Conservation (phyloP, 1,140 invertebrate species). For the Drosophila santomea region DNA sequence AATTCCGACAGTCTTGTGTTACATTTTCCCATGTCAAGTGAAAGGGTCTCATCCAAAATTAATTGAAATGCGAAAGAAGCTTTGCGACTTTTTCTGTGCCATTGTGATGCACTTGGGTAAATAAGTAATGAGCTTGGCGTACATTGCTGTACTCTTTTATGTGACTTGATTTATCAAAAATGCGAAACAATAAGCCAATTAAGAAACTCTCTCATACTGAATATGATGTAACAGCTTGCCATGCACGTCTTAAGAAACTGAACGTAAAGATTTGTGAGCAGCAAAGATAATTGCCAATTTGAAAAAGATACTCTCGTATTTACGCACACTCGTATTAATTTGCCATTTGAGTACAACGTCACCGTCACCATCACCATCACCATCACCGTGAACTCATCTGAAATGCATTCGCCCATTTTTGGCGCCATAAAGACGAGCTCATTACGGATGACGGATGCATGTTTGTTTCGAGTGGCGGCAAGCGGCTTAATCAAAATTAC, state of each 20-base stretch:
- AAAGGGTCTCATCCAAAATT: constrained; percentile 9
- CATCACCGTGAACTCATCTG: constrained; percentile 48
- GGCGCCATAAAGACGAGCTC: constrained; percentile 56
- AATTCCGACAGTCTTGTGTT: background rate
- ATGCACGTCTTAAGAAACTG: background rate
- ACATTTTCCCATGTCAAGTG: background rate
- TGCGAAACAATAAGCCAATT: background rate
- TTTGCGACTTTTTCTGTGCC: background rate
- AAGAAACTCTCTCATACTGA: background rate
- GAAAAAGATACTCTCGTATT: too few species aligned
- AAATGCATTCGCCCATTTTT: constrained; percentile 69
- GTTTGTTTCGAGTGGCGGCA: background rate
- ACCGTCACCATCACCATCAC: background rate
- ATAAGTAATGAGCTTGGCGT: background rate
- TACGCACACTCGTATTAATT: background rate
- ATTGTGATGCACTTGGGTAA: background rate
- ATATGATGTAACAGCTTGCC: background rate
- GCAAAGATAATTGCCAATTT: background rate
- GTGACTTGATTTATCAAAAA: background rate
- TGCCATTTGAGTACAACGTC: background rate
- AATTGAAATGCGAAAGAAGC: constrained; percentile 8
- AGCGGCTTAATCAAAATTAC: constrained; percentile 34
- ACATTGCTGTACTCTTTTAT: background rate
- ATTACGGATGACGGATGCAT: constrained; percentile 49
- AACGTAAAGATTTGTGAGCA: background rate